Evolutionary conservation across 2,113 vertebrate species (phyloP).

Genomic region (Lasiurus cinereus): DNA sequence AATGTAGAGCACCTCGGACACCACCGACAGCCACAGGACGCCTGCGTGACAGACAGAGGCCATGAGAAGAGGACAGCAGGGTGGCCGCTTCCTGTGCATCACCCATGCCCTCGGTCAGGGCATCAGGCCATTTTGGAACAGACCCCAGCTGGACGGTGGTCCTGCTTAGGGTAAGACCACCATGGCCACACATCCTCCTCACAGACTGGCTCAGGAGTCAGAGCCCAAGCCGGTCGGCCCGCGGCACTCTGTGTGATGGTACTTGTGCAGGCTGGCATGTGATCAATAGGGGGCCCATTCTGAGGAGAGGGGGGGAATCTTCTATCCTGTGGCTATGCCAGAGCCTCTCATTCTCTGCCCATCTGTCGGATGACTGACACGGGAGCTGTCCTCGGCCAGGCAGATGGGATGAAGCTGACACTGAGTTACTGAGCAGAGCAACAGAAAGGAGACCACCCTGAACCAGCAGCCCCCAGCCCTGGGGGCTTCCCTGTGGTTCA

Average conservation of each 20-base stretch:
- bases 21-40: conserved; percentile 97
- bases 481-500: neutral
- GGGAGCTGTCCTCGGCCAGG: neutral
- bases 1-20: conserved; percentile 97
- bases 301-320: neutral
- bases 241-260: neutral
- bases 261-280: too few species aligned
- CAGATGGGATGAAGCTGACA: neutral
- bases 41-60: conserved; percentile 87
- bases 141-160: neutral
- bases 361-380: neutral
- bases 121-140: neutral
- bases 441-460: neutral
- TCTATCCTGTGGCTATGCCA: neutral
- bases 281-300: neutral
- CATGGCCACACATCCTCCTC: neutral
- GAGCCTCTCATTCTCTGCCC: neutral
- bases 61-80: neutral
- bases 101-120: neutral
- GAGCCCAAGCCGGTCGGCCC: neutral
- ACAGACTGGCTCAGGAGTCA: neutral
- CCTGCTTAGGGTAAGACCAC: neutral
- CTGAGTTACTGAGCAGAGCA: neutral
- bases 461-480: neutral
- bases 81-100: fast-evolving